Conservation (phyloP, 2,888 invertebrate species). For the Diabrotica balteata region DNA sequence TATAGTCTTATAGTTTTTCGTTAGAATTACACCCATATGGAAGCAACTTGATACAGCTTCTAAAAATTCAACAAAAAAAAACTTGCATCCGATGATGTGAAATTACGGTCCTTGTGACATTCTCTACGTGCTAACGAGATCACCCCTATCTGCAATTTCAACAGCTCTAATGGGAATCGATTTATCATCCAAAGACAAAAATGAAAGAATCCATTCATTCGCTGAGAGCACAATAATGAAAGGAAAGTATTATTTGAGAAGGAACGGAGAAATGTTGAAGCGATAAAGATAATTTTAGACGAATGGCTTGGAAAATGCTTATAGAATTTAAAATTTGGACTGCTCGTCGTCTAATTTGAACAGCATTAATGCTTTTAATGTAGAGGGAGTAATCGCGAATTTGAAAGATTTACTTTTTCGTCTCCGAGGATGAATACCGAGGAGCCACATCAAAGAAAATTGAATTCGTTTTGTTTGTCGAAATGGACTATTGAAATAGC, state of each 20-base stretch:
- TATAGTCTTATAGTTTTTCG: too few species aligned
- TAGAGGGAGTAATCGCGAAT: conserved; percentile 8
- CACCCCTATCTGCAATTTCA: not conserved
- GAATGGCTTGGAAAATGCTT: conserved; percentile 24
- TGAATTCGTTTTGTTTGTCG: too few species aligned
- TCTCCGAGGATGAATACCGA: too few species aligned
- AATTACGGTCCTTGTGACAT: too few species aligned
- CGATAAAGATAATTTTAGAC: conserved; percentile 20
- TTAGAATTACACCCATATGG: too few species aligned
- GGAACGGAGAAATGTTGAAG: conserved; percentile 10
- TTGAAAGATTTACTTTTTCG: conserved; percentile 11
- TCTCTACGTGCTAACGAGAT: too few species aligned
- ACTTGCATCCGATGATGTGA: too few species aligned
- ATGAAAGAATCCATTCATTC: conserved; percentile 16
- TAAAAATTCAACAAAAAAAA: too few species aligned
- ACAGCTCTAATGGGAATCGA: conserved; percentile 19
- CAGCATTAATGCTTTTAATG: conserved; percentile 2
- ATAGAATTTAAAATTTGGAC: conserved; percentile 23
- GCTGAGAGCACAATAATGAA: conserved; percentile 15
- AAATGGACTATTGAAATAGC: too few species aligned
- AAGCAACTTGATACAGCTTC: too few species aligned
- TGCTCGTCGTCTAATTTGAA: conserved; percentile 16
- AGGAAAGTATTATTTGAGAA: conserved; percentile 23
- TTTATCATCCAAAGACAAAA: conserved; percentile 21
- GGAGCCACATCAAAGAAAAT: too few species aligned